phyloP scores from a whole-genome alignment of 2,888 invertebrate genomes.

The Clunio marinus region DNA sequence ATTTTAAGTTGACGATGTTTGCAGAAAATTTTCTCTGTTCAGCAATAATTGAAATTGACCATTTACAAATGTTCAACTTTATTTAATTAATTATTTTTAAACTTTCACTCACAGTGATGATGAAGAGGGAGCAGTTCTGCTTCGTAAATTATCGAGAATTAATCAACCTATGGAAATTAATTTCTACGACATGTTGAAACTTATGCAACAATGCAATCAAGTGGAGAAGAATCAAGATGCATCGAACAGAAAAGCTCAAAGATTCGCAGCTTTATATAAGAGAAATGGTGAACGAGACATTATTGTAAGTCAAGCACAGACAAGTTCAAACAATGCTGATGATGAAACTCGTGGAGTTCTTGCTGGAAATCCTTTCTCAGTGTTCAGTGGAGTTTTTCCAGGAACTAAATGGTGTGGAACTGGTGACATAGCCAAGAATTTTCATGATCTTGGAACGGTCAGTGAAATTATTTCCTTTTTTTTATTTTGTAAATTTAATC shows the following conservation, averaged over 20 bases:
- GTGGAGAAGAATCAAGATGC: conserved; percentile 52
- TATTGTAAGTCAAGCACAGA: too few relatives aligned
- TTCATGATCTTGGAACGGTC: conserved; percentile 75
- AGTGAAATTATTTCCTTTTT: conserved; percentile 43
- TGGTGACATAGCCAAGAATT: conserved; percentile 78
- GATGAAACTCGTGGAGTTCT: conserved; percentile 45
- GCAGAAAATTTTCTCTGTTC: too few relatives aligned
- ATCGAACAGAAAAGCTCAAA: conserved; percentile 30
- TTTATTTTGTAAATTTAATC: not conserved
- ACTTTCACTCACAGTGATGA: conserved; percentile 57
- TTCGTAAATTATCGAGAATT: conserved; percentile 60
- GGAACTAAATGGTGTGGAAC: conserved; percentile 92
- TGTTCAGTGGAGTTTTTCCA: conserved; percentile 76
- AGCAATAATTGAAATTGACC: too few relatives aligned
- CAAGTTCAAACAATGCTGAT: not conserved
- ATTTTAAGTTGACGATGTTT: too few relatives aligned
- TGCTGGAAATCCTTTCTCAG: conserved; percentile 62
- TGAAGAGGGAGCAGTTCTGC: conserved; percentile 61
- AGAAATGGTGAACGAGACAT: not conserved
- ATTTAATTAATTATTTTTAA: not conserved
- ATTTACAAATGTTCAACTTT: not conserved
- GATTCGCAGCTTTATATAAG: conserved; percentile 31
- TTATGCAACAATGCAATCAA: conserved; percentile 76
- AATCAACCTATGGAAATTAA: conserved; percentile 62
- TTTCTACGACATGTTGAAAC: conserved; percentile 69